Conservation (phyloP, 1,140 invertebrate species). For the Apolygus lucorum region DNA sequence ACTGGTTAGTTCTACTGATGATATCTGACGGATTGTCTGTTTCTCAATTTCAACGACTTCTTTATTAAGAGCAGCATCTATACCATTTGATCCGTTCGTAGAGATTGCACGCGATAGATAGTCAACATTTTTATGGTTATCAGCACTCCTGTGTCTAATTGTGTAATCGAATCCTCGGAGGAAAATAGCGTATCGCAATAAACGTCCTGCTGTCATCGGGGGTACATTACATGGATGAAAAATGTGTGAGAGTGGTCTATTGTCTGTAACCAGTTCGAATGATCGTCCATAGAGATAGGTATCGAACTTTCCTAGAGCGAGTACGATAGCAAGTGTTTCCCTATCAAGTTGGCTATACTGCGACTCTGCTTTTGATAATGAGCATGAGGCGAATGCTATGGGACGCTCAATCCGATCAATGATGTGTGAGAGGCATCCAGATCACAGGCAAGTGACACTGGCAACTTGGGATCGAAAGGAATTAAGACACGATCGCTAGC, state of each 20-base stretch:
- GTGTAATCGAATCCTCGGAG: not conserved
- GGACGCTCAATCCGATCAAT: not conserved
- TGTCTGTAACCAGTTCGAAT: not conserved
- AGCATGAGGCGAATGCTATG: not conserved
- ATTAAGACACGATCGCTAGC: not conserved
- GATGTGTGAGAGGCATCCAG: not conserved
- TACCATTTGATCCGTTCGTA: not conserved
- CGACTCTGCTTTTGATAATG: not conserved
- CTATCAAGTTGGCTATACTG: not conserved
- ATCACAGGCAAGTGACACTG: not conserved
- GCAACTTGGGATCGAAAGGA: not conserved
- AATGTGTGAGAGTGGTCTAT: not conserved
- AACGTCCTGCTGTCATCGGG: not conserved
- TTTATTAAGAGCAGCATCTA: not conserved
- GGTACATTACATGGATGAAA: not conserved
- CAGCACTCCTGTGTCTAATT: not conserved
- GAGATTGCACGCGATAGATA: not conserved
- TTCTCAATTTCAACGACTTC: not conserved
- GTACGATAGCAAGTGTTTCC: not conserved
- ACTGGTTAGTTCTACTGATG: not conserved
- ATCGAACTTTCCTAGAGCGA: not conserved
- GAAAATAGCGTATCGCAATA: not conserved
- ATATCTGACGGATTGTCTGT: not conserved
- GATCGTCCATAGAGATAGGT: not conserved
- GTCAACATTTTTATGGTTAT: not conserved